Conservation (phyloP, 64 coral and sea anemone species). For the Pocillopora damicornis region DNA sequence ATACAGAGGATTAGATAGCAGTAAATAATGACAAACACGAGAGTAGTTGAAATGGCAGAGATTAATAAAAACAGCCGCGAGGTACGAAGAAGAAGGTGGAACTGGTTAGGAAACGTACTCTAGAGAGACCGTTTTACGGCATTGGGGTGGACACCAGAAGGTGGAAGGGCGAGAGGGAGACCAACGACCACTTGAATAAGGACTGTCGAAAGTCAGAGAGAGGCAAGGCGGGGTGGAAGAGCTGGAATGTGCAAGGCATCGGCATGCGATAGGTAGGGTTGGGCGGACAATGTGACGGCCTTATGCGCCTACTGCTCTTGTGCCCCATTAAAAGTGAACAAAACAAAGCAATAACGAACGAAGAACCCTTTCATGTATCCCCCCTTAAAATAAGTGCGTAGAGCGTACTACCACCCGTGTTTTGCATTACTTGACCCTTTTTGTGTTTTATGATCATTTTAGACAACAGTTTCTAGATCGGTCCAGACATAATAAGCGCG, state of each 20-base stretch:
- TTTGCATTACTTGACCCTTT: too few species aligned
- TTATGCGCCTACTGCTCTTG: background rate
- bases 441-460: too few species aligned
- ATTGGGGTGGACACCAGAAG: constrained; percentile 12
- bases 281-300: background rate
- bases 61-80: background rate
- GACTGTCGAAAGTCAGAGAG: constrained; percentile 10
- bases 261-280: background rate
- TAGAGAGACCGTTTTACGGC: too few species aligned
- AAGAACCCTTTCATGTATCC: too few species aligned
- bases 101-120: too few species aligned
- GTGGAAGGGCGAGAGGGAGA: background rate
- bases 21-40: background rate
- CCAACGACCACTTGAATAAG: constrained; percentile 1
- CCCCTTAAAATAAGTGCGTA: too few species aligned
- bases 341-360: too few species aligned
- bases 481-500: too few species aligned
- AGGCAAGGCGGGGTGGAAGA: background rate
- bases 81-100: too few species aligned
- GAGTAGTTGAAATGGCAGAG: constrained; percentile 19
- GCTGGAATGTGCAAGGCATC: background rate
- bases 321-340: too few species aligned
- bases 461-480: too few species aligned
- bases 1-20: background rate
- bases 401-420: too few species aligned